phyloP scores from a whole-genome alignment of 2,113 vertebrate species.

The Calyptomena viridis region DNA sequence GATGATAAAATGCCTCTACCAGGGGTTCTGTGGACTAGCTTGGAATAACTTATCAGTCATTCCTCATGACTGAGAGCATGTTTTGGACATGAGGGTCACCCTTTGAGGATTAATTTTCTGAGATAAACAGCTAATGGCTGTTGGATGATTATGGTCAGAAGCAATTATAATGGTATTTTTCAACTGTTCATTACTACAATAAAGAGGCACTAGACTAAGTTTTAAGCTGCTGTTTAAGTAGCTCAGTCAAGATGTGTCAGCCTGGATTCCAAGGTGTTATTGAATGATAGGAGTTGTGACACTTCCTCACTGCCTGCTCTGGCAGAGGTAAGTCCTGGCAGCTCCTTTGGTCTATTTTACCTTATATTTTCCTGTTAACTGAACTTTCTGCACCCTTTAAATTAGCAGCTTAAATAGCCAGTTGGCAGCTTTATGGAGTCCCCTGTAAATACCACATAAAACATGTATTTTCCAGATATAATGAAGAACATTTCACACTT shows the following conservation, averaged over 20 bases:
- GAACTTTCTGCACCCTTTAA: not conserved
- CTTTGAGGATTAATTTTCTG: slow-evolving; percentile 7
- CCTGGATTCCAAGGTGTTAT: not conserved
- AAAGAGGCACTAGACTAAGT: not conserved
- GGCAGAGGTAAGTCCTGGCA: not conserved
- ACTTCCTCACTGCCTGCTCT: not conserved
- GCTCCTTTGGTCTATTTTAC: not conserved
- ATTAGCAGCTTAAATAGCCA: not conserved
- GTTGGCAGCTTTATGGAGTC: not conserved
- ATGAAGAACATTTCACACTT: not conserved
- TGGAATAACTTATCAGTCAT: not conserved
- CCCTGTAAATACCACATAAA: not conserved
- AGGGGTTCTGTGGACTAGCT: not conserved
- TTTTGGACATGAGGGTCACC: not conserved
- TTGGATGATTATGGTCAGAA: not conserved
- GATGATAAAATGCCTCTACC: slow-evolving; percentile 31
- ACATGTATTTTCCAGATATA: not conserved
- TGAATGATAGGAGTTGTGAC: not conserved
- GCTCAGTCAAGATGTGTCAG: not conserved
- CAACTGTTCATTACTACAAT: not conserved
- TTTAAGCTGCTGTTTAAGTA: not conserved
- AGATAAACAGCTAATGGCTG: not conserved
- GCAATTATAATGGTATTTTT: not conserved
- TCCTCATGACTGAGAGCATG: not conserved
- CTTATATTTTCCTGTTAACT: not conserved